Conservation (phyloP, 2,888 invertebrate species). For the Portevinia maculata region DNA sequence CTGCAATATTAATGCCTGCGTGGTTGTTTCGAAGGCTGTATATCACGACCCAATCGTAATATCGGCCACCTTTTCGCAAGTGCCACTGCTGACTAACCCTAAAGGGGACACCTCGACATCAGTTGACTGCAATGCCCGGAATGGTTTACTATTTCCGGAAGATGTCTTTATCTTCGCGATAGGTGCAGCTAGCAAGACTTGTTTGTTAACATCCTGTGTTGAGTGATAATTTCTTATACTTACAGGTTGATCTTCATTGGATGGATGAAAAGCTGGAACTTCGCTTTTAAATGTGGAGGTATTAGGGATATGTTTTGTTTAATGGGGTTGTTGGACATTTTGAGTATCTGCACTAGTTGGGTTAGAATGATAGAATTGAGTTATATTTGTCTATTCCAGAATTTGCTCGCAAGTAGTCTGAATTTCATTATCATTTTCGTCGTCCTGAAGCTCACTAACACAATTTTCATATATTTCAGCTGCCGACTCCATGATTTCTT, state of each 20-base stretch:
- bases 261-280: background rate
- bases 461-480: constrained; percentile 4
- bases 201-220: constrained; percentile 8
- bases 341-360: background rate
- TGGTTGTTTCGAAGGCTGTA: too few relatives aligned
- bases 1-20: too few relatives aligned
- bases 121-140: constrained; percentile 17
- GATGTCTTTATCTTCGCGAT: constrained; percentile 17
- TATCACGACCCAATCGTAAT: background rate
- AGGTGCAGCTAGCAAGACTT: constrained; percentile 28
- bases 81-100: constrained; percentile 7
- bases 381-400: background rate
- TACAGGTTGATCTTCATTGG: background rate
- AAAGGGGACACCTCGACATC: constrained; percentile 7
- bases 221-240: constrained; percentile 5
- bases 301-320: constrained; percentile 1
- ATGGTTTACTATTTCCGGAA: background rate
- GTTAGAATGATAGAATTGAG: background rate
- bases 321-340: background rate
- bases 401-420: background rate
- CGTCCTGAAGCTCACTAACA: background rate
- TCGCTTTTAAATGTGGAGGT: background rate
- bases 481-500: background rate
- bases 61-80: constrained; percentile 1
- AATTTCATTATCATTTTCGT: background rate